Evolutionary conservation across 2,113 vertebrate genomes (phyloP).

Genomic region (Leucopternis melanops): DNA sequence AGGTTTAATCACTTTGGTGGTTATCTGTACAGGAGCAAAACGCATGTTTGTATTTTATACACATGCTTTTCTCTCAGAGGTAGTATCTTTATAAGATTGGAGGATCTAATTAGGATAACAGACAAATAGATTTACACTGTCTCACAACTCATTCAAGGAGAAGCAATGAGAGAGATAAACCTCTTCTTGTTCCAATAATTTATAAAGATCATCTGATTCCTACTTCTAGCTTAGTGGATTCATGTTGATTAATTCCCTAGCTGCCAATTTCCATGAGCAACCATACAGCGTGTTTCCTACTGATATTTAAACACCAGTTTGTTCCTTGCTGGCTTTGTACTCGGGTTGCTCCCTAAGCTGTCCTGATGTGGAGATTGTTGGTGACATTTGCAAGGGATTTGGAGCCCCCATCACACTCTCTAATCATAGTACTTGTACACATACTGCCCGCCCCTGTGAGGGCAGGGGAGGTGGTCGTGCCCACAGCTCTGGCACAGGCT

Average conservation of each 20-base stretch:
- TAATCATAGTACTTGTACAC: neutral
- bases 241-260: neutral
- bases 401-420: neutral
- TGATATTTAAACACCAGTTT: neutral
- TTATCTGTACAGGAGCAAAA: neutral
- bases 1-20: neutral
- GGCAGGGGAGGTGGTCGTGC: neutral
- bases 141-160: neutral
- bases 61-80: neutral
- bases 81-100: neutral
- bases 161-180: neutral
- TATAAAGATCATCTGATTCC: neutral
- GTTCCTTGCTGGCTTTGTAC: neutral
- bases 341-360: neutral
- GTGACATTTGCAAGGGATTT: neutral
- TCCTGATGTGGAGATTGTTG: neutral
- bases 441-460: accelerated
- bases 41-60: neutral
- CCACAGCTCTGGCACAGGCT: neutral
- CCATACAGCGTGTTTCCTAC: neutral
- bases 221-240: neutral
- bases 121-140: neutral
- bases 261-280: neutral
- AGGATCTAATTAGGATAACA: neutral
- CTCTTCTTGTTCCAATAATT: neutral